Conservation (phyloP, 2,797 vertebrate species). For the Pseudomugil tenellus region DNA sequence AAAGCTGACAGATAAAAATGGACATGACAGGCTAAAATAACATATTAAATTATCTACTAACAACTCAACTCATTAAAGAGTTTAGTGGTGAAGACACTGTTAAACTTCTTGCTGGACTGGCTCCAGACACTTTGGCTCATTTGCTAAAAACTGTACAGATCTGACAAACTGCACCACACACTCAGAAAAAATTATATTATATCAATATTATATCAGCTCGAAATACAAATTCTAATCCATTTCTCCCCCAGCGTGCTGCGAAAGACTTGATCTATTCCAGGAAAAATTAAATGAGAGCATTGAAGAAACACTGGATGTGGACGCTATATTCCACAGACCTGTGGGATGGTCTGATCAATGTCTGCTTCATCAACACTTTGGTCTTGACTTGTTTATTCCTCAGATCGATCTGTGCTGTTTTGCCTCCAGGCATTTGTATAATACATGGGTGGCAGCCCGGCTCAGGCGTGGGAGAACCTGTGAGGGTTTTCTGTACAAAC, state of each 20-base stretch:
- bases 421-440: constrained; percentile 59
- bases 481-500: constrained; percentile 32
- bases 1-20: no score
- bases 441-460: constrained; percentile 41
- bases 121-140: neutral
- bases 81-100: neutral
- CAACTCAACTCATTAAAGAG: neutral
- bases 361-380: constrained; percentile 74
- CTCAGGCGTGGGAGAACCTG: constrained; percentile 45
- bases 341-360: constrained; percentile 65
- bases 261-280: constrained; percentile 53
- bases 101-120: neutral
- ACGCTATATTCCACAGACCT: constrained; percentile 35
- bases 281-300: constrained; percentile 60
- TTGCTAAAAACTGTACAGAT: constrained; percentile 3
- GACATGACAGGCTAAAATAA: neutral
- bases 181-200: constrained; percentile 1
- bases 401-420: constrained; percentile 58
- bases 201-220: constrained; percentile 7
- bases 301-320: constrained; percentile 55
- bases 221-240: constrained; percentile 7
- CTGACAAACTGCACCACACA: neutral
- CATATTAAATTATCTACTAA: neutral
- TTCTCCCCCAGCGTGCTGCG: constrained; percentile 45
- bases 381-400: constrained; percentile 76